Evolutionary conservation across 2,113 vertebrate genomes (phyloP).

Genomic region (Coracopsis vasa): DNA sequence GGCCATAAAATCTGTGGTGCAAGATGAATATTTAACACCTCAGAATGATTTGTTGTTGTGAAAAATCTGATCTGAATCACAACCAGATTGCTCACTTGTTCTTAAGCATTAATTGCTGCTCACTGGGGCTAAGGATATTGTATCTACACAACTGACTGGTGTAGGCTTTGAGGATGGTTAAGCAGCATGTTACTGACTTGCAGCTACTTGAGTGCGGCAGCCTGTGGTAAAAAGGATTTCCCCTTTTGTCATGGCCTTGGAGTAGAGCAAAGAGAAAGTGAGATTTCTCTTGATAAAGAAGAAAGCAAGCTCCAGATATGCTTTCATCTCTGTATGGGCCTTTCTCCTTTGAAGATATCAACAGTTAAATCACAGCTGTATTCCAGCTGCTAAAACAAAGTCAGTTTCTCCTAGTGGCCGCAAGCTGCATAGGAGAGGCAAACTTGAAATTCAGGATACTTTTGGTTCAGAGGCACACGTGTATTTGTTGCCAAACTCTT

Average conservation of each 20-base stretch:
- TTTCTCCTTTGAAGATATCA: background rate
- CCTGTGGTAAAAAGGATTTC: background rate
- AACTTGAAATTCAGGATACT: background rate
- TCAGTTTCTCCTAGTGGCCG: background rate
- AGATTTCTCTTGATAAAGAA: background rate
- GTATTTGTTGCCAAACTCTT: background rate
- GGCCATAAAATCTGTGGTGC: background rate
- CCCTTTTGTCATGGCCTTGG: background rate
- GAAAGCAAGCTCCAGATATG: background rate
- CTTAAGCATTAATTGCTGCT: background rate
- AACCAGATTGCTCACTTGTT: background rate
- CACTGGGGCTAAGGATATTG: background rate
- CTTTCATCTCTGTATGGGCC: background rate
- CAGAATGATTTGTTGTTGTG: background rate
- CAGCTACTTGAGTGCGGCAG: background rate
- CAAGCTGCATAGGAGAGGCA: background rate
- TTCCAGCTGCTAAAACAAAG: background rate
- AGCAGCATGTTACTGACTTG: background rate
- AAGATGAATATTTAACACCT: background rate
- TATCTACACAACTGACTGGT: background rate
- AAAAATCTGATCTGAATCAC: background rate
- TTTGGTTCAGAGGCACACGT: background rate
- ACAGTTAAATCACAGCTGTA: background rate
- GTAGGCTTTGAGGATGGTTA: background rate
- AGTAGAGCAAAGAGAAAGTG: background rate